These are phyloP conservation scores for Rynchops niger DNA, from an alignment of 2,113 vertebrate genomes.

Conservation along the genomic window DNA sequence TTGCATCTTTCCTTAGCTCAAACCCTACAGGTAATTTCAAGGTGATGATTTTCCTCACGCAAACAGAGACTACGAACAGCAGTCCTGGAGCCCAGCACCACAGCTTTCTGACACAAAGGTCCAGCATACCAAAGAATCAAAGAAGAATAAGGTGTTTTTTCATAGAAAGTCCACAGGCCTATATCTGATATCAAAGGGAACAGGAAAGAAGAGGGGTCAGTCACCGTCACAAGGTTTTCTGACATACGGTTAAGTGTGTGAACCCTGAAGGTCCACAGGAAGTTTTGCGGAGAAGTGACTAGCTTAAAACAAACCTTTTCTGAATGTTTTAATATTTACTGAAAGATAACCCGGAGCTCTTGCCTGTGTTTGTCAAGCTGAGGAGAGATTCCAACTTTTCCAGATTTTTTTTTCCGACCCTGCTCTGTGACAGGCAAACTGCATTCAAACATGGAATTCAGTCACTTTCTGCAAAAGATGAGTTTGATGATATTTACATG, in stretches of 20 bases:
- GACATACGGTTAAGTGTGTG: not conserved
- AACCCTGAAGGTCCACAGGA: not conserved
- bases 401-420: not conserved
- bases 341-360: not conserved
- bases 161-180: not conserved
- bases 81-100: not conserved
- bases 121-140: not conserved
- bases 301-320: not conserved
- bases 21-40: not conserved
- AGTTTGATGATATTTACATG: not conserved
- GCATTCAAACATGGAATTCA: not conserved
- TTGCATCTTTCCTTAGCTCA: not conserved
- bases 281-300: not conserved
- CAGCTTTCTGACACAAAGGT: not conserved
- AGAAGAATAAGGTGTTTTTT: not conserved
- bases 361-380: not conserved
- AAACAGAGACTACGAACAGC: not conserved
- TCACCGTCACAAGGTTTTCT: not conserved
- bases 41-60: not conserved
- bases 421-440: not conserved
- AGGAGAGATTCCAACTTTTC: not conserved
- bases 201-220: not conserved
- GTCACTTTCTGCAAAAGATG: not conserved
- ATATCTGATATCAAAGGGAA: not conserved
- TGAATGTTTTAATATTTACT: not conserved